phyloP scores from a whole-genome alignment of 2,888 invertebrate species.

The Nomada lathburiana region DNA sequence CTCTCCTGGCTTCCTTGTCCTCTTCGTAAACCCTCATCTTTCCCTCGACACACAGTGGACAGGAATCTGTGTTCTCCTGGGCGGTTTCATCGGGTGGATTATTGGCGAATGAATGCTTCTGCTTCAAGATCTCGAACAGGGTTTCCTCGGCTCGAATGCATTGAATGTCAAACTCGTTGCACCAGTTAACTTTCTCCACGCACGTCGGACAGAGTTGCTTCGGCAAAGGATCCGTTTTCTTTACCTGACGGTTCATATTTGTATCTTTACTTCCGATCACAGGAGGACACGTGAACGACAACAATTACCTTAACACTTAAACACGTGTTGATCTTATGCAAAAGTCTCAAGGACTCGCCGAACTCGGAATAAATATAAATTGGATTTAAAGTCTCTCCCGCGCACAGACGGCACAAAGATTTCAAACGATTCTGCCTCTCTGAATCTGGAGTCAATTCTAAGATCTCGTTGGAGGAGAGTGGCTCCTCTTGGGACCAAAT shows the following conservation, averaged over 20 bases:
- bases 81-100: slow-evolving; percentile 17
- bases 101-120: slow-evolving; percentile 54
- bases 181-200: slow-evolving; percentile 76
- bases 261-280: background rate
- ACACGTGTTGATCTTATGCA: slow-evolving; percentile 76
- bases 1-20: slow-evolving; percentile 27
- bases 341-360: slow-evolving; percentile 75
- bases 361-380: slow-evolving; percentile 76
- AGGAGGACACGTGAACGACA: too few species aligned
- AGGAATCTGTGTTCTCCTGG: slow-evolving; percentile 57
- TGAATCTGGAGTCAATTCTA: slow-evolving; percentile 53
- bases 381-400: slow-evolving; percentile 72
- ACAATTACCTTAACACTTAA: slow-evolving; percentile 74
- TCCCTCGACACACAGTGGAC: slow-evolving; percentile 75
- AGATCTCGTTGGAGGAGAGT: slow-evolving; percentile 68
- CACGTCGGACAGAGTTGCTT: slow-evolving; percentile 75
- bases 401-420: slow-evolving; percentile 75
- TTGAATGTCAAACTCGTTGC: slow-evolving; percentile 73
- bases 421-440: slow-evolving; percentile 44
- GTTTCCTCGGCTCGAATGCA: slow-evolving; percentile 76
- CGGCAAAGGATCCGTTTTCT: slow-evolving; percentile 75
- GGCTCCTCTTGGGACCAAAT: slow-evolving; percentile 77
- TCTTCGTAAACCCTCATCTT: slow-evolving; percentile 66
- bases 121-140: slow-evolving; percentile 67
- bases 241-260: slow-evolving; percentile 62